A percentile compares a stretch with the other conserved stretches of the same genome.
Conservation (phyloP, 2,888 invertebrate genomes). For the Colletes collaris region DNA sequence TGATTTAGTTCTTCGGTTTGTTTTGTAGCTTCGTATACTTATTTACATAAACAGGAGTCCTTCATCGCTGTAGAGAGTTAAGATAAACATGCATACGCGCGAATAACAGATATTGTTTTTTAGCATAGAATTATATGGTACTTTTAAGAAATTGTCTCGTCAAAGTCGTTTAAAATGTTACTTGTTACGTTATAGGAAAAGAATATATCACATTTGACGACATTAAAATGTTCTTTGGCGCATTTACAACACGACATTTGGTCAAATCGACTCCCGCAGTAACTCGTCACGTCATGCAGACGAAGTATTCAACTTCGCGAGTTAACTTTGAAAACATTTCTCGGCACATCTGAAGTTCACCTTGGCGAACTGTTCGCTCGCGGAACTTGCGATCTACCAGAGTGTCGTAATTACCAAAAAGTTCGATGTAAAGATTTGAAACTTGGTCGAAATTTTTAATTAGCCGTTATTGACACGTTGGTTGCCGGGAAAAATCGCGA, state of each 20-base stretch:
- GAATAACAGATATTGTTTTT: no score
- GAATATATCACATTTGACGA: no score
- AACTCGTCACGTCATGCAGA: constrained; percentile 35
- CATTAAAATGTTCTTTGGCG: constrained; percentile 24
- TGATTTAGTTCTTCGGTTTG: no score
- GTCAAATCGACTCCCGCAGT: constrained; percentile 45
- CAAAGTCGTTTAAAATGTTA: no score
- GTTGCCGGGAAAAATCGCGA: constrained; percentile 10
- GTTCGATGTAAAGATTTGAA: constrained; percentile 35
- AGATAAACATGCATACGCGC: no score
- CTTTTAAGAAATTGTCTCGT: no score
- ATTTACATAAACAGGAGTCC: no score
- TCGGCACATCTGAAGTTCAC: constrained; percentile 14
- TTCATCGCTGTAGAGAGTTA: no score
- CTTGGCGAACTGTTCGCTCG: constrained; percentile 20
- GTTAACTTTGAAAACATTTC: constrained; percentile 33
- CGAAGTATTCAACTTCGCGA: constrained; percentile 10
- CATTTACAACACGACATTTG: constrained; percentile 46
- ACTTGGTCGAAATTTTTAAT: constrained; percentile 38
- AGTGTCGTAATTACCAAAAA: constrained; percentile 15
- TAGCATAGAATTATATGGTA: no score
- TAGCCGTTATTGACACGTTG: constrained; percentile 20
- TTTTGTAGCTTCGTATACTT: no score
- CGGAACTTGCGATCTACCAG: constrained; percentile 19
- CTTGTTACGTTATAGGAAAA: no score